These are phyloP conservation scores for Gambusia yucatana DNA, from an alignment of 2,797 vertebrate genomes.

Conservation along the genomic window DNA sequence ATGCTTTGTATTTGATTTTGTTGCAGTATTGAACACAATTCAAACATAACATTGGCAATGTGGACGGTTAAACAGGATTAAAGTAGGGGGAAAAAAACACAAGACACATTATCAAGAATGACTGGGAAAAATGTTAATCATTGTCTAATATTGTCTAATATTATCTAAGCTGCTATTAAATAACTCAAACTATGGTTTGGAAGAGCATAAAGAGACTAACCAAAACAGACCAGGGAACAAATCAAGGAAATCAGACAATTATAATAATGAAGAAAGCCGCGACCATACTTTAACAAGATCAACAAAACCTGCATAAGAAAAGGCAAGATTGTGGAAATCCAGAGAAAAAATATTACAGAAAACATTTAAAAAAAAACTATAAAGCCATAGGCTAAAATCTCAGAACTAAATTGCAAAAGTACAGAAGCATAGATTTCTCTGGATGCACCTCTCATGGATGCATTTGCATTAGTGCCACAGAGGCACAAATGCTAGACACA, in stretches of 20 bases:
- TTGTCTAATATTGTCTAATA: neutral
- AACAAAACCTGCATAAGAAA: neutral
- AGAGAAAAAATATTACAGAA: neutral
- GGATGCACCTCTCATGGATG: slow-evolving; percentile 35
- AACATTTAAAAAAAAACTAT: neutral
- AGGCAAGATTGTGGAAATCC: neutral
- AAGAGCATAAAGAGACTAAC: neutral
- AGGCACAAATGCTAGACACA: slow-evolving; percentile 58
- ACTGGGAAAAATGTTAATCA: neutral
- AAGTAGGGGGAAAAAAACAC: neutral
- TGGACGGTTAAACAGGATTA: neutral
- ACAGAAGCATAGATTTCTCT: slow-evolving; percentile 13
- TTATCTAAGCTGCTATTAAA: neutral
- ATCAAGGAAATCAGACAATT: neutral
- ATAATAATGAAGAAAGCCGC: neutral
- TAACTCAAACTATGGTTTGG: neutral
- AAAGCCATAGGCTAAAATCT: neutral
- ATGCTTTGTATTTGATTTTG: neutral
- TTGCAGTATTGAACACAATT: neutral
- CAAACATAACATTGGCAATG: neutral
- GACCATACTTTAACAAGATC: neutral
- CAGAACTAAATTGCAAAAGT: neutral
- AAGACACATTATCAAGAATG: neutral
- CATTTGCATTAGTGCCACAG: slow-evolving; percentile 67
- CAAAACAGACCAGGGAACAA: neutral